Evolutionary conservation across 2,113 vertebrate genomes (phyloP), one percentile per base, ranked within the genome.

Genomic region (Trematomus loennbergii): DNA sequence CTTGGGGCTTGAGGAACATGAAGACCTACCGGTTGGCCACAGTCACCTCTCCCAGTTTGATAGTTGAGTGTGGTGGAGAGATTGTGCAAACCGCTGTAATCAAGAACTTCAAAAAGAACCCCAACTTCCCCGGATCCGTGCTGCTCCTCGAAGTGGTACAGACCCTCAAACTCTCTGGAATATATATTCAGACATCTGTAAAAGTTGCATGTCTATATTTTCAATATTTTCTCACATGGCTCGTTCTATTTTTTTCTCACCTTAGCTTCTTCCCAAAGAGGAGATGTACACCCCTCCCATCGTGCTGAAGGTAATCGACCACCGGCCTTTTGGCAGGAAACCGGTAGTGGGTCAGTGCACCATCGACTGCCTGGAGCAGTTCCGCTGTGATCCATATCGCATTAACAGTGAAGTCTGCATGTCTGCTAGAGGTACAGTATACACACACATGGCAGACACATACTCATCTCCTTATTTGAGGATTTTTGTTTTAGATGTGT

Each of bases 1-100:
- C 97, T 62, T 99, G 98, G 98, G 98, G 98, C 7, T 90, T 99
- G 89, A 95, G 98, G 88, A 99, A 99, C 92, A 99, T 99, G 98
- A 98, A 97, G 91, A 96, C 93, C 73, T 99, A 97, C 92, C 98
- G 99, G 54, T 82, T 99, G 90, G 97, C 97, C 60, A 93, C 97
- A 1, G 82, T 99, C 66, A 90, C 93, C 0, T 99, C 97, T 9
- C 98, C 98, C 0, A 98, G 97, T 87, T 95, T 99, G 71, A 83
- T 99, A 33, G 96, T 99, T 81, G 97, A 99, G 87, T 99, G 97
- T 50, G 98, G 98, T 3, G 97, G 96, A 53, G 96, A 97, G 93
- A 95, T 94, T 59, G 93, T 98, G 13, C 95, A 99, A 83, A 97
- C 97, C 0, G 96, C 96, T 6, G 94, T 98, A 45, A 97, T 99